Conservation (phyloP, 2,888 invertebrate genomes). For the Cheilosia grossa region DNA sequence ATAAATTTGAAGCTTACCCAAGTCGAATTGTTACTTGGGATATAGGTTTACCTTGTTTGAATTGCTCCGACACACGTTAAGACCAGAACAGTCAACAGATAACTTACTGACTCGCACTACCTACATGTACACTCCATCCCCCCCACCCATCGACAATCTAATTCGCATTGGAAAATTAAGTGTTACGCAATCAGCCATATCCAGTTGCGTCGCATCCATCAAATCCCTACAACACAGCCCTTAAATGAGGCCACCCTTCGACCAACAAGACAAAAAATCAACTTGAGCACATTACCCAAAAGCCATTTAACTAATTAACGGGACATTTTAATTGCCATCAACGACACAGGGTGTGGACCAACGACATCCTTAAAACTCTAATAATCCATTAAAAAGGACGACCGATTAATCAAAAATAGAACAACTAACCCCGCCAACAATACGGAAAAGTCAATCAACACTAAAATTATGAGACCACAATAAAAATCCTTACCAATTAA, state of each 20-base stretch:
- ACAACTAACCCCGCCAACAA: slow-evolving; percentile 21
- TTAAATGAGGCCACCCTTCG: not conserved
- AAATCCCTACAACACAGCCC: slow-evolving; percentile 25
- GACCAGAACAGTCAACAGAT: not conserved
- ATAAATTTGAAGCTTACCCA: too few relatives aligned
- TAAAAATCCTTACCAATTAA: slow-evolving; percentile 73
- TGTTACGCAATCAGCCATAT: slow-evolving; percentile 59
- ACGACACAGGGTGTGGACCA: slow-evolving; percentile 60
- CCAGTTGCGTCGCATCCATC: slow-evolving; percentile 62
- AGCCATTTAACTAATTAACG: slow-evolving; percentile 72
- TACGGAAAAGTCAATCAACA: slow-evolving; percentile 57
- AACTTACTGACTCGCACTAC: not conserved
- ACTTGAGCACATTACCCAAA: slow-evolving; percentile 56
- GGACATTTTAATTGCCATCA: slow-evolving; percentile 68
- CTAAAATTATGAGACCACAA: slow-evolving; percentile 70
- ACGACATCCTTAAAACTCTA: slow-evolving; percentile 67
- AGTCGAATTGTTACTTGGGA: too few relatives aligned
- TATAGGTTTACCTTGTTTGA: not conserved
- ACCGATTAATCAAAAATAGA: slow-evolving; percentile 71
- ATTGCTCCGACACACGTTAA: not conserved
- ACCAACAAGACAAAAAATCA: slow-evolving; percentile 2
- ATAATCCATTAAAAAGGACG: slow-evolving; percentile 71
- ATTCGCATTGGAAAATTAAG: slow-evolving; percentile 31
- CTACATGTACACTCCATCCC: too few relatives aligned
- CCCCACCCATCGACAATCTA: not conserved